A percentile compares a stretch with the other conserved stretches of the same genome.
phyloP scores from a whole-genome alignment of 2,888 invertebrate species.

The Orchesellides sinensis region DNA sequence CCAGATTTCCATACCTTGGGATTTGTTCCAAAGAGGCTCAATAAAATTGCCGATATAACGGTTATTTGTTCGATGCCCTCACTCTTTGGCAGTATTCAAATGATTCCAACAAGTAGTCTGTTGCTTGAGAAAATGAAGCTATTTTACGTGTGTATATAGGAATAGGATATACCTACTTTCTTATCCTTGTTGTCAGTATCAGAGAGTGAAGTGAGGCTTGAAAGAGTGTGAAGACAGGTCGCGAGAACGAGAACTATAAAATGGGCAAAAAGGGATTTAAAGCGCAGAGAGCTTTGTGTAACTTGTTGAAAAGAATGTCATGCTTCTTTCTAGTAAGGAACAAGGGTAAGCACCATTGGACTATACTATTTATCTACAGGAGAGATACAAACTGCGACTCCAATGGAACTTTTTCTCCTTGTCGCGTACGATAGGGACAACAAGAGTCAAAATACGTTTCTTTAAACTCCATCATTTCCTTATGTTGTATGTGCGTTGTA shows the following conservation, averaged over 20 bases:
- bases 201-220: slow-evolving; percentile 23
- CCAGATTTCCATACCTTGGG: slow-evolving; percentile 5
- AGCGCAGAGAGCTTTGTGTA: slow-evolving; percentile 5
- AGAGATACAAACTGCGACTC: slow-evolving; percentile 21
- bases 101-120: slow-evolving; percentile 57
- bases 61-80: slow-evolving; percentile 1
- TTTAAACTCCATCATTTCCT: not conserved
- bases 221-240: slow-evolving; percentile 2
- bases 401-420: slow-evolving; percentile 8
- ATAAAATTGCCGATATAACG: not conserved
- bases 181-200: not conserved
- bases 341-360: too few relatives aligned
- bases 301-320: slow-evolving; percentile 53
- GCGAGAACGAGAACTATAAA: slow-evolving; percentile 52
- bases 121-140: slow-evolving; percentile 29
- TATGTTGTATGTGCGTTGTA: not conserved
- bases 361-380: too few relatives aligned
- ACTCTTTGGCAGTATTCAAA: not conserved
- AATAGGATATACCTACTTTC: slow-evolving; percentile 10
- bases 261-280: slow-evolving; percentile 43
- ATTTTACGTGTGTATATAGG: slow-evolving; percentile 14
- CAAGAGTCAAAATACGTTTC: not conserved
- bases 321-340: not conserved
- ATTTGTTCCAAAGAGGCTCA: slow-evolving; percentile 14
- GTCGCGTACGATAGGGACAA: not conserved